A percentile compares a stretch with the other conserved stretches of the same genome.
These are phyloP conservation scores for Scarus forsteni DNA, from an alignment of 2,797 vertebrate genomes.

Conservation along the genomic window DNA sequence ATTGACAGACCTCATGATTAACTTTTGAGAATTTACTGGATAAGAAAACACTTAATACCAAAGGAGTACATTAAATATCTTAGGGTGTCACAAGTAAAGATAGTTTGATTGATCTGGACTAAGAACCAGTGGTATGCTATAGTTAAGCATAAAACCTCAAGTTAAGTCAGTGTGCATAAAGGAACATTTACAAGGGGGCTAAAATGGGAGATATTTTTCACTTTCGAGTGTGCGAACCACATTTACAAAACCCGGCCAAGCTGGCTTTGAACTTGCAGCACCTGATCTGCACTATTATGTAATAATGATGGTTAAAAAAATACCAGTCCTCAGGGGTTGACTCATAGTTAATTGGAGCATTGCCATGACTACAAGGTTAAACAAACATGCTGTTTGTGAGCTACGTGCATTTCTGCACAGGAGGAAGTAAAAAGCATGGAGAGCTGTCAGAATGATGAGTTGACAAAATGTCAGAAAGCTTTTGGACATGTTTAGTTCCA, in stretches of 20 bases:
- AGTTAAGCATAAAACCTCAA: no score
- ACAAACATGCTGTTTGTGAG: neutral
- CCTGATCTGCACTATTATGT: neutral
- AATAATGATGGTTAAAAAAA: neutral
- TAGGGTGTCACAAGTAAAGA: no score
- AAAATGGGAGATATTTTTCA: no score
- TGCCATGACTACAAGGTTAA: neutral
- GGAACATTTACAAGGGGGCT: no score
- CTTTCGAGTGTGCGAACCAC: neutral
- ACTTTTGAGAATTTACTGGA: no score
- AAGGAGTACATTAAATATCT: no score
- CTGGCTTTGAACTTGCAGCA: neutral
- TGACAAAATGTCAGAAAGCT: neutral
- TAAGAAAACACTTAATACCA: no score
- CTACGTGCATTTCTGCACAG: neutral
- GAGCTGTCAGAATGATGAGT: neutral
- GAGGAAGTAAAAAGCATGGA: neutral
- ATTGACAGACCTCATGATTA: no score
- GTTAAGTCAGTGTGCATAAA: no score
- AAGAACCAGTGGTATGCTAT: no score
- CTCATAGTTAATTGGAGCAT: neutral
- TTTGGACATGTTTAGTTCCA: neutral
- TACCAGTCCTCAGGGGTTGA: neutral
- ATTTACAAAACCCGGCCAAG: neutral
- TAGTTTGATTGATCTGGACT: no score